Evolutionary conservation across 2,797 vertebrate species (phyloP), one percentile per base, ranked within the genome.

Genomic region (Alfaro cultratus): DNA sequence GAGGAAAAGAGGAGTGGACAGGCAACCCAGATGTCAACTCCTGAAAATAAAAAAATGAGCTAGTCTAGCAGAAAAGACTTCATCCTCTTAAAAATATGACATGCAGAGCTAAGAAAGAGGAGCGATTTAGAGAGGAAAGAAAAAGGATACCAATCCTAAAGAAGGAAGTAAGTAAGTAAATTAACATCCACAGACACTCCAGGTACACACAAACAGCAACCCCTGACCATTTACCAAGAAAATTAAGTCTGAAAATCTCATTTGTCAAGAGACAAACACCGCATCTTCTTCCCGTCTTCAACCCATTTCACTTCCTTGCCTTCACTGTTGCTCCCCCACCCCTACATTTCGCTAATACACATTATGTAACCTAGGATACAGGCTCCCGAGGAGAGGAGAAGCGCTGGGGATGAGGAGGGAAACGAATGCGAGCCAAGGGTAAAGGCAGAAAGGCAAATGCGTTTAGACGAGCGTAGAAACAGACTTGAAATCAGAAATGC

Each of bases 11-110:
- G 78, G 77, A 76, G 74, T 55, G 84, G 78, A 62, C 21, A 8
- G 82, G 78, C 60, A 76, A 80, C 87, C 83, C 91, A 93, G 92
- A 93, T 93, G 94, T 90, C 90, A 80, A 77, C 87, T 93, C 83
- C 86, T 93, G 85, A 92, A 91, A 86, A 92, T 89, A 86, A 91
- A 90, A 88, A 90, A 88, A 92, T 81, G 73, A 89, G 81, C 74
- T 70, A 34, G 76, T 78, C 51, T 1, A 9, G 51, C 71, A 74
- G 86, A 79, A 87, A 78, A 82, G 43, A 45, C 53, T 75, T 29
- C 68, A 74, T 3, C n/a, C 47, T 80, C 76, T 71, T 57, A 82
- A 78, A 83, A 82, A 83, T 62, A 81, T 36, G 78, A 26, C 43
- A 74, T 31, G 67, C 34, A 67, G 15, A 74, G 49, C 5, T 12